Conservation (phyloP, 2,888 invertebrate genomes). For the Neuroscelio doddi region DNA sequence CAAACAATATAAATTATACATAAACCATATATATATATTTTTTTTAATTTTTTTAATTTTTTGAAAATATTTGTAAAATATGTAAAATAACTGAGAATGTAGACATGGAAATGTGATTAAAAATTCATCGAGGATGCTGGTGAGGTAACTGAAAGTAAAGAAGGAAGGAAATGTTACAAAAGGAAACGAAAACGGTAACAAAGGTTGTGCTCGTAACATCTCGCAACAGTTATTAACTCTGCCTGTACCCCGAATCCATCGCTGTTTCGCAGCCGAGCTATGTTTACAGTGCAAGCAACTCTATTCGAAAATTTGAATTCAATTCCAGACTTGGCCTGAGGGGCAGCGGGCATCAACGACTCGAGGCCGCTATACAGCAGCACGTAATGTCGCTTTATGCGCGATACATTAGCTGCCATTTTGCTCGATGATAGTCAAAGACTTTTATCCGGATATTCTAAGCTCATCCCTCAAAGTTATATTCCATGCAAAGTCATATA, state of each 20-base stretch:
- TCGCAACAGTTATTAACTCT: slow-evolving; percentile 47
- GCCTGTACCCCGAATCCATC: slow-evolving; percentile 16
- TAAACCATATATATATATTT: too few relatives aligned
- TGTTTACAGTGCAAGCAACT: slow-evolving; percentile 62
- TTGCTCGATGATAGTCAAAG: slow-evolving; percentile 12
- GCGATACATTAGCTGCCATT: slow-evolving; percentile 31
- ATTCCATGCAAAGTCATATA: too few relatives aligned
- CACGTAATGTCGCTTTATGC: slow-evolving; percentile 31
- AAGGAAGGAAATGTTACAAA: neutral
- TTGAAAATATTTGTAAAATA: too few relatives aligned
- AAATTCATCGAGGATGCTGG: too few relatives aligned
- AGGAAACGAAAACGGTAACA: slow-evolving; percentile 9
- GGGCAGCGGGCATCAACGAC: slow-evolving; percentile 30
- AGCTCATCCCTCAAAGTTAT: too few relatives aligned
- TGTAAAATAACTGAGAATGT: slow-evolving; percentile 3
- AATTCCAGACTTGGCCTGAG: slow-evolving; percentile 52
- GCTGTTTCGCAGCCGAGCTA: slow-evolving; percentile 50
- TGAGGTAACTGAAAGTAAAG: neutral
- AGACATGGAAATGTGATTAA: too few relatives aligned
- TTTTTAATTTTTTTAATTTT: too few relatives aligned
- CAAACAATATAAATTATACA: too few relatives aligned
- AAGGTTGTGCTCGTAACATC: slow-evolving; percentile 19
- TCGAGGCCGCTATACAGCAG: slow-evolving; percentile 17
- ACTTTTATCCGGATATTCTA: neutral
- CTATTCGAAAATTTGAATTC: slow-evolving; percentile 62